phyloP scores from a whole-genome alignment of 2,888 invertebrate genomes.

The Junonia oenone region DNA sequence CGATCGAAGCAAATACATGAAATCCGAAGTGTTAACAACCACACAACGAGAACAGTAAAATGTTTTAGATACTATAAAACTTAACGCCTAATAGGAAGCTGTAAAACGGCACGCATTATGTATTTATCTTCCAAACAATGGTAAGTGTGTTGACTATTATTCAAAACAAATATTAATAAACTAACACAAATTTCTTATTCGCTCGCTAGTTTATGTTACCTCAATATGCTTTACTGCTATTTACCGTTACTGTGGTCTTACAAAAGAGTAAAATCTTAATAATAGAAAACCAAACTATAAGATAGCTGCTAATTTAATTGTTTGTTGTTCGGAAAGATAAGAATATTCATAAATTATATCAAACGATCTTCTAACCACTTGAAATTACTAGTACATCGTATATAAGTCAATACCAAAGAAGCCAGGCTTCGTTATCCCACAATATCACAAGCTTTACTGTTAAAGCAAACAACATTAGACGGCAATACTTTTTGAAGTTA shows the following conservation, averaged over 20 bases:
- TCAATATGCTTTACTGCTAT: neutral
- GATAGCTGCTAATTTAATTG: too few relatives aligned
- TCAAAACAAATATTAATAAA: neutral
- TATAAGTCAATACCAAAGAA: too few relatives aligned
- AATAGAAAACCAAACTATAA: too few relatives aligned
- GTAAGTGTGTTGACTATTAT: conserved; percentile 12
- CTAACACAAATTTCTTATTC: conserved; percentile 10
- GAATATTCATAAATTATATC: too few relatives aligned
- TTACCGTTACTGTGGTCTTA: neutral
- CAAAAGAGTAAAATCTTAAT: neutral
- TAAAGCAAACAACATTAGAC: neutral
- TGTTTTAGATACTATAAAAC: neutral
- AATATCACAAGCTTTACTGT: neutral
- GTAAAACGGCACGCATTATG: conserved; percentile 5
- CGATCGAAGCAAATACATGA: too few relatives aligned
- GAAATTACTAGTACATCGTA: too few relatives aligned
- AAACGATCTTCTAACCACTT: too few relatives aligned
- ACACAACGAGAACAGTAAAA: neutral
- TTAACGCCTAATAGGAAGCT: neutral
- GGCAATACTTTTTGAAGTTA: neutral
- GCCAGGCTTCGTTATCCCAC: neutral
- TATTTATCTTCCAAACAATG: conserved; percentile 14
- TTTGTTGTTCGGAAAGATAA: too few relatives aligned
- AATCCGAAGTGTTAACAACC: neutral
- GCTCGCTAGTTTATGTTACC: conserved; percentile 3